Evolutionary conservation across 2,113 vertebrate species (phyloP), one percentile per base, ranked within the genome.

Genomic region (Psittacula cyanocephala): DNA sequence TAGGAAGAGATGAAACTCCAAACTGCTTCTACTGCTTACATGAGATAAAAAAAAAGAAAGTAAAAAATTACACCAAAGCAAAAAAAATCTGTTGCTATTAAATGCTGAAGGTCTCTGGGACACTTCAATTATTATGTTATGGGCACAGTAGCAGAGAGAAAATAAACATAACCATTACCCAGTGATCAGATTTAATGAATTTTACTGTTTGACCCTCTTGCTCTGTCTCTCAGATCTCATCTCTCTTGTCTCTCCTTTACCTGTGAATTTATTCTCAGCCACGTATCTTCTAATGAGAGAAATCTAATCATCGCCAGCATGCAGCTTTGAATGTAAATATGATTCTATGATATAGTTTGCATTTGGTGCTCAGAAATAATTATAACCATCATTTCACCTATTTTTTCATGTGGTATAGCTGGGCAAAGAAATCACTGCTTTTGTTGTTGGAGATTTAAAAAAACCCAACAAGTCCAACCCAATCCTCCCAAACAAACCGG

Each of bases 261-360:
- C 53, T 81, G 46, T 77, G 55, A 90, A 83, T 88, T 89, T 95
- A 91, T 93, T 91, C 85, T 64, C 33, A 63, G n/a, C 49, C 67
- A 72, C 5, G 2, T 29, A 23, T 53, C 68, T 50, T 70, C 53
- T 96, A 88, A 91, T 77, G 60, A 94, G 79, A 86, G 75, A 63
- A 83, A 82, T 89, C 28, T 70, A 89, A 93, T 94, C 27, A 59
- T 15, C 41, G 46, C 16, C 23, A 59, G 35, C 31, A 20, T 29
- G 5, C 12, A 35, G 46, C 46, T 37, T 82, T 75, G 87, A 95
- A 88, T 95, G 41, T 81, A 77, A 95, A 91, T 75, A 60, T 29
- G 37, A 11, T 70, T 24, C 43, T 71, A 63, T 33, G 43, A 15
- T 63, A 29, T 43, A 13, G 31, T 15, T 44, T 67, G 19, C 41